Evolutionary conservation across 2,888 invertebrate genomes (phyloP).

Genomic region (Blastobasis adustella): DNA sequence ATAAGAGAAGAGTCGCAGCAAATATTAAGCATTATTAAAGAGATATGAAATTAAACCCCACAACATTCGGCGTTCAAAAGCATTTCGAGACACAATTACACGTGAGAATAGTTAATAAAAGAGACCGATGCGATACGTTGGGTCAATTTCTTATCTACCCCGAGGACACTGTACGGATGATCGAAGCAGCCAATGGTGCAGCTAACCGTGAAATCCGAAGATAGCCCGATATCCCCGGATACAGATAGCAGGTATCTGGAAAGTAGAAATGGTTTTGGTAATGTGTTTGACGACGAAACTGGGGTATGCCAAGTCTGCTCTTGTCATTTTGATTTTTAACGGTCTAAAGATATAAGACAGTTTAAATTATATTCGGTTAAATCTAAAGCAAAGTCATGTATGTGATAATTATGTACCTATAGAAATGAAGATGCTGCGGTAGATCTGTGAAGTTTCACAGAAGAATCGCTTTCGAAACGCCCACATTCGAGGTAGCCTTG

Average conservation of each 20-base stretch:
- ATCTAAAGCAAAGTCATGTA: too few relatives aligned
- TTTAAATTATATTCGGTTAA: too few relatives aligned
- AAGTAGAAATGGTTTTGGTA: conserved; percentile 53
- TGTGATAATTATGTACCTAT: too few relatives aligned
- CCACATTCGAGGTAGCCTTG: too few relatives aligned
- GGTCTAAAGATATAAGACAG: not conserved
- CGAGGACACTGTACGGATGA: conserved; percentile 50
- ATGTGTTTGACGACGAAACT: conserved; percentile 45
- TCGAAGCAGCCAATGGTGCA: conserved; percentile 58
- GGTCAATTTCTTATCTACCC: conserved; percentile 64
- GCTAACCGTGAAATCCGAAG: conserved; percentile 69
- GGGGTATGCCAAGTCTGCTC: conserved; percentile 29
- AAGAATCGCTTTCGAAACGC: too few relatives aligned
- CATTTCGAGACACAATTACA: too few relatives aligned
- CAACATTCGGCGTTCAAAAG: too few relatives aligned
- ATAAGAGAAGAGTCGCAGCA: too few relatives aligned
- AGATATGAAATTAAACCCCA: too few relatives aligned
- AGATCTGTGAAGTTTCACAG: too few relatives aligned
- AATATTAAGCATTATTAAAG: too few relatives aligned
- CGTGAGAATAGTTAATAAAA: not conserved
- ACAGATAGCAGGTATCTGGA: conserved; percentile 64
- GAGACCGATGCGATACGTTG: conserved; percentile 16
- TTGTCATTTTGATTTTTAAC: conserved; percentile 22
- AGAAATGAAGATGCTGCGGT: too few relatives aligned
- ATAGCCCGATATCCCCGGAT: conserved; percentile 59